Evolutionary conservation across 2,113 vertebrate species (phyloP).

Genomic region (Callospermophilus lateralis): DNA sequence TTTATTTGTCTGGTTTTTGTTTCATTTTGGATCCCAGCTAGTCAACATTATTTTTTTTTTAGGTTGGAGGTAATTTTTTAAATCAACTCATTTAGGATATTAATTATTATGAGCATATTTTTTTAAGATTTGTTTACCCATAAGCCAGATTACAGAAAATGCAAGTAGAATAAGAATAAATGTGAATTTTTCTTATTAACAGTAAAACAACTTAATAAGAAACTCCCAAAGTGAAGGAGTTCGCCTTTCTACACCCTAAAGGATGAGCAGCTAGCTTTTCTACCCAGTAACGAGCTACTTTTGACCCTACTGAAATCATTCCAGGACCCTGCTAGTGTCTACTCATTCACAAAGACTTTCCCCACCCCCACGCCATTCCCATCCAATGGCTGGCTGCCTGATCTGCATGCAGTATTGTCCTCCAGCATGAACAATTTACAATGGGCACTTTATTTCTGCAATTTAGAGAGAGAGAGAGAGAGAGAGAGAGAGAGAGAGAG

Average conservation of each 20-base stretch:
- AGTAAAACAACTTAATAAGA: slow-evolving; percentile 54
- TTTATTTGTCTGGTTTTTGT: neutral
- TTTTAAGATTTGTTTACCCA: neutral
- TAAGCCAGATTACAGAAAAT: neutral
- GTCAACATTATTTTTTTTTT: slow-evolving; percentile 33
- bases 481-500: slow-evolving; percentile 21
- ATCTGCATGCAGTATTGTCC: slow-evolving; percentile 65
- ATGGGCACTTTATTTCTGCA: slow-evolving; percentile 70
- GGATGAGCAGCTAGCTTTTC: slow-evolving; percentile 48
- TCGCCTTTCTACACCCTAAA: slow-evolving; percentile 66
- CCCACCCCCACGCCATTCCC: neutral
- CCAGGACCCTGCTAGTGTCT: neutral
- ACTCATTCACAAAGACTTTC: slow-evolving; percentile 45
- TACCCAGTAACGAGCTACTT: slow-evolving; percentile 62
- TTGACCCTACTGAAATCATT: slow-evolving; percentile 71
- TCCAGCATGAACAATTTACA: slow-evolving; percentile 71
- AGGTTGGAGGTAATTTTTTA: neutral
- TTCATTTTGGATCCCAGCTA: neutral
- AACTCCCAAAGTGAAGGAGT: slow-evolving; percentile 44
- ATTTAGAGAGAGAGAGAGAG: slow-evolving; percentile 69
- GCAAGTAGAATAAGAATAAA: slow-evolving; percentile 53
- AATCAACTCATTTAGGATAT: neutral
- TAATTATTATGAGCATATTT: neutral
- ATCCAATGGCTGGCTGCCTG: slow-evolving; percentile 30
- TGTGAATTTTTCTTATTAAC: neutral